Evolutionary conservation across 2,797 vertebrate genomes (phyloP).

Genomic region (Helarctos malayanus): DNA sequence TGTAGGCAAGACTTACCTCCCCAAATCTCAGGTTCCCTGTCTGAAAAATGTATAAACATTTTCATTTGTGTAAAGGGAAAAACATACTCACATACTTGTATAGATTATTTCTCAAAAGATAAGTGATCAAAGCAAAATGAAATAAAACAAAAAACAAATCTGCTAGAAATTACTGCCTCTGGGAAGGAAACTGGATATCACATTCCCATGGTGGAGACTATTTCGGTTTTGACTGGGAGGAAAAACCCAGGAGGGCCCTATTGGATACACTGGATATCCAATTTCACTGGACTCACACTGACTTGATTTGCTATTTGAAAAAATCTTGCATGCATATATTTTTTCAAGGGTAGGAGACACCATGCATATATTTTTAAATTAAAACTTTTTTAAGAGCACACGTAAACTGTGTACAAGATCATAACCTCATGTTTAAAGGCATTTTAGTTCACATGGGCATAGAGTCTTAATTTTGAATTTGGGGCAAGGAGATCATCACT

Average conservation of each 20-base stretch:
- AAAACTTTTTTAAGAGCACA: not conserved
- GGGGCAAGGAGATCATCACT: not conserved
- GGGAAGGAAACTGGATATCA: not conserved
- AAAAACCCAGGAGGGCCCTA: not conserved
- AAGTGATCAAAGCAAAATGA: slow-evolving; percentile 24
- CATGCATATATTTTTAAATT: not conserved
- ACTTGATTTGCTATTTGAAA: not conserved
- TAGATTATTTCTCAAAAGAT: slow-evolving; percentile 8
- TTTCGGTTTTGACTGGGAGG: not conserved
- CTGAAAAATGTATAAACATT: not conserved
- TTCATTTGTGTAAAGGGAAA: not conserved
- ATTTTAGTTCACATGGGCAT: not conserved
- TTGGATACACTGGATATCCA: not conserved
- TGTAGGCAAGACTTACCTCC: not conserved
- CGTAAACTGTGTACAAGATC: not conserved
- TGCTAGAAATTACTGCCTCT: not conserved
- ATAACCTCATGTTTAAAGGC: not conserved
- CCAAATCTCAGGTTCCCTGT: not conserved
- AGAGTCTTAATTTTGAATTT: not conserved
- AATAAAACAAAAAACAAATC: not conserved
- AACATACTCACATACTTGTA: not conserved
- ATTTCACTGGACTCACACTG: not conserved
- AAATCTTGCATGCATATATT: not conserved
- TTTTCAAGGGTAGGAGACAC: not conserved
- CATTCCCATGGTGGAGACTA: not conserved